These are phyloP conservation scores for Speoplatyrhinus poulsoni DNA, from an alignment of 2,113 vertebrate genomes.

Conservation along the genomic window DNA sequence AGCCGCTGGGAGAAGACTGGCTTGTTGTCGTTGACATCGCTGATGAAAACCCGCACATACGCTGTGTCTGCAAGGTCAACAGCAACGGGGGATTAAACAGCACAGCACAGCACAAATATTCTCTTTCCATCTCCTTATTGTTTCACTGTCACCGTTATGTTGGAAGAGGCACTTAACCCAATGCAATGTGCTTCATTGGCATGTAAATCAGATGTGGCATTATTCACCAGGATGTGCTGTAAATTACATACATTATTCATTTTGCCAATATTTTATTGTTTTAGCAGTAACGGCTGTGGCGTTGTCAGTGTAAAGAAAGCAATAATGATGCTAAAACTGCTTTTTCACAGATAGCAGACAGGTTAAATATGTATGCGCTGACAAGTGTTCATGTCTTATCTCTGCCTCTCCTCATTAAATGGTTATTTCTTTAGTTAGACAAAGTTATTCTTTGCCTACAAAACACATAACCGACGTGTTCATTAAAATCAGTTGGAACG, in stretches of 20 bases:
- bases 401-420: constrained; percentile 48
- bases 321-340: constrained; percentile 20
- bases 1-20: constrained; percentile 80
- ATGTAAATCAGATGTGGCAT: constrained; percentile 74
- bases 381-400: constrained; percentile 64
- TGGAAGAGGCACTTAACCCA: constrained; percentile 54
- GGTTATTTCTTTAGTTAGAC: constrained; percentile 58
- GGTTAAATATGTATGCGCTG: constrained; percentile 71
- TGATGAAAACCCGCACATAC: constrained; percentile 85
- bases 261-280: constrained; percentile 47
- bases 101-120: neutral
- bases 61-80: constrained; percentile 79
- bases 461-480: constrained; percentile 53
- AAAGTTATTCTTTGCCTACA: constrained; percentile 50
- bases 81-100: constrained; percentile 41
- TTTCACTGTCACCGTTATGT: constrained; percentile 56
- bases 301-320: constrained; percentile 34
- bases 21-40: constrained; percentile 91
- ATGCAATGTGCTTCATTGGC: constrained; percentile 54
- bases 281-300: constrained; percentile 23
- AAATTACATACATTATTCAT: constrained; percentile 75
- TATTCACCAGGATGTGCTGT: constrained; percentile 67
- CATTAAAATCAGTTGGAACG: constrained; percentile 45
- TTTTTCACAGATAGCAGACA: constrained; percentile 34
- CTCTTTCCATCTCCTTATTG: constrained; percentile 43